Percentiles rank a stretch among this genome's conserved stretches.
phyloP scores from a whole-genome alignment of 2,113 vertebrate genomes.

The Amblyopsis rosae region DNA sequence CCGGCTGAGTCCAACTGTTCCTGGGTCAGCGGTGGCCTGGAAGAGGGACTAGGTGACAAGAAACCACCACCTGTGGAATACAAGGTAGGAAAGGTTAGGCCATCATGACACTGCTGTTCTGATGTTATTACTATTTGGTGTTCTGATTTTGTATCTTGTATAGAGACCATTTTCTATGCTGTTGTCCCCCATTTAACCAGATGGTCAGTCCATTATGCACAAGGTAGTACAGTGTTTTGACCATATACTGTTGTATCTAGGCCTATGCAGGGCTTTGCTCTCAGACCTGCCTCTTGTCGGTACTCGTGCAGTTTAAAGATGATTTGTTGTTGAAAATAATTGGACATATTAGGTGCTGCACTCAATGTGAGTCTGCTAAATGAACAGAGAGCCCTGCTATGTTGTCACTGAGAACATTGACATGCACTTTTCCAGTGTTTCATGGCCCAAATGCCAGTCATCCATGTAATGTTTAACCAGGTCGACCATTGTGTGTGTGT shows the following conservation, averaged over 20 bases:
- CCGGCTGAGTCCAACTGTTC: constrained; percentile 65
- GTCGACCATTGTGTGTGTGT: constrained; percentile 40
- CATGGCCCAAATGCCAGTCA: constrained; percentile 27
- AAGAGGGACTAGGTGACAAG: constrained; percentile 29
- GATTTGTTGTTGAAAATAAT: constrained; percentile 3
- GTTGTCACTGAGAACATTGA: neutral
- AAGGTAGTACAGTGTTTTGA: neutral
- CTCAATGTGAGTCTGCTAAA: neutral
- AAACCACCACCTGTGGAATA: constrained; percentile 52
- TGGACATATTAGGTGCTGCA: neutral
- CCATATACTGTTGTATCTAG: neutral
- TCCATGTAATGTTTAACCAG: constrained; percentile 64
- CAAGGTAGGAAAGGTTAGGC: constrained; percentile 69
- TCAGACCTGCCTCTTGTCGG: neutral
- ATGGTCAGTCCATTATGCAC: neutral
- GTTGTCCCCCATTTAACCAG: neutral
- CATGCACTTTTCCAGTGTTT: constrained; percentile 5
- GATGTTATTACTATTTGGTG: neutral
- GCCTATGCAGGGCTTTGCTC: neutral
- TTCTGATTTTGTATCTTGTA: neutral
- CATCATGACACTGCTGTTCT: neutral
- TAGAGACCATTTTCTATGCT: neutral
- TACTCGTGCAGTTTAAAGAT: neutral
- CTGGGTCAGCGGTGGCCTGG: constrained; percentile 61
- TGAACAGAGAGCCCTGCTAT: constrained; percentile 1